A percentile compares a stretch with the other conserved stretches of the same genome.
Evolutionary conservation across 2,888 invertebrate genomes (phyloP).

Genomic region (Panzeria rudis): DNA sequence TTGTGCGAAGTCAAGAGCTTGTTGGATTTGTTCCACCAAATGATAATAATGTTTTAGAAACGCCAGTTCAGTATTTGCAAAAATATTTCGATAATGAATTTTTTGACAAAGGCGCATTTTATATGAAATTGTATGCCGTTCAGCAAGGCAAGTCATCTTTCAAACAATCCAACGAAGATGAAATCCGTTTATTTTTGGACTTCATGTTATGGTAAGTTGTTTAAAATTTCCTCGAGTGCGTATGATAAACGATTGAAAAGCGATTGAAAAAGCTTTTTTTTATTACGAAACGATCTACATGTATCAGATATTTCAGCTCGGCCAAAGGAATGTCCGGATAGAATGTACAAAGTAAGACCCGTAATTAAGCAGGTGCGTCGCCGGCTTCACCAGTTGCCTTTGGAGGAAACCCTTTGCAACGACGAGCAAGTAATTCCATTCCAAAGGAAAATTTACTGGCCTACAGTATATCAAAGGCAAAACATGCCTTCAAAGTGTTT

Average conservation of each 20-base stretch:
- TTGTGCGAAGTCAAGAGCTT: conserved; percentile 12
- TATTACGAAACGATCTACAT: conserved; percentile 38
- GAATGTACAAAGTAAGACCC: conserved; percentile 30
- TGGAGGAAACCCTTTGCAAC: conserved; percentile 43
- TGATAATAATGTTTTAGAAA: conserved; percentile 34
- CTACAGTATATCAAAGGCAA: too few relatives aligned
- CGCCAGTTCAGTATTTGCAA: conserved; percentile 31
- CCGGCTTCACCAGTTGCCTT: too few relatives aligned
- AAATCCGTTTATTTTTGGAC: conserved; percentile 37
- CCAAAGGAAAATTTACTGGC: conserved; percentile 26
- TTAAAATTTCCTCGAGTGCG: conserved; percentile 44
- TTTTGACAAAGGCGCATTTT: too few relatives aligned
- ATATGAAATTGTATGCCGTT: too few relatives aligned
- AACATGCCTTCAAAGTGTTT: too few relatives aligned
- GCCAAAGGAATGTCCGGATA: conserved; percentile 28
- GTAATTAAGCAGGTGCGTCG: conserved; percentile 34
- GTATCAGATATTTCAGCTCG: conserved; percentile 25
- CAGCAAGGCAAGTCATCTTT: too few relatives aligned
- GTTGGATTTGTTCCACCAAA: conserved; percentile 10
- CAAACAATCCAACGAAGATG: conserved; percentile 18
- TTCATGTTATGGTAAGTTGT: conserved; percentile 44
- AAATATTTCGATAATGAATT: conserved; percentile 32
- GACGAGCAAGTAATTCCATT: conserved; percentile 52
- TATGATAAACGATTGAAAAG: conserved; percentile 42
- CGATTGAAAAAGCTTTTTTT: conserved; percentile 42